phyloP scores from a whole-genome alignment of 2,888 invertebrate species.

The Chalcosyrphus nemorum region DNA sequence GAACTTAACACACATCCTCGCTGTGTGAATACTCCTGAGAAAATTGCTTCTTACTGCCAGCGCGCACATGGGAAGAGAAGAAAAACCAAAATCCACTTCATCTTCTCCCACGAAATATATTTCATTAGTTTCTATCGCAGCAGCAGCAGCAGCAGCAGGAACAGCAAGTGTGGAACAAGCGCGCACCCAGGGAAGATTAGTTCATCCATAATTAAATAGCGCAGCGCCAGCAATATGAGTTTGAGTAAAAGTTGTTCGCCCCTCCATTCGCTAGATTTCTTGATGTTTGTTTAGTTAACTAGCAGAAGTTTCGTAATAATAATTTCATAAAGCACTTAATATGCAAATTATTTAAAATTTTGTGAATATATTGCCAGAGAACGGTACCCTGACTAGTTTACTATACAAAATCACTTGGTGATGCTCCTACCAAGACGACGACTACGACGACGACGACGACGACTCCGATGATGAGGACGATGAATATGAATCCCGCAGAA shows the following conservation, averaged over 20 bases:
- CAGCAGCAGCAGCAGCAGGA: no score
- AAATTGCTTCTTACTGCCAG: neutral
- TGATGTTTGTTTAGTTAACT: constrained; percentile 62
- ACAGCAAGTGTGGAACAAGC: constrained; percentile 1
- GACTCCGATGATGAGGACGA: neutral
- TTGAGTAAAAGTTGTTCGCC: neutral
- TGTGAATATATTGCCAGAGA: constrained; percentile 19
- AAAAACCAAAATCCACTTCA: constrained; percentile 5
- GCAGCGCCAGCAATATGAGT: neutral
- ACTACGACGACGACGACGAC: neutral
- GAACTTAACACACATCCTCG: neutral
- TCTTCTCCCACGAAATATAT: constrained; percentile 1
- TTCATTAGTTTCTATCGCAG: constrained; percentile 6
- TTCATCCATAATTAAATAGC: constrained; percentile 57
- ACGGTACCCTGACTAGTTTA: neutral
- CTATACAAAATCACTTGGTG: constrained; percentile 51
- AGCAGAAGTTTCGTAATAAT: constrained; percentile 62
- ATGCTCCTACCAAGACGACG: constrained; percentile 10
- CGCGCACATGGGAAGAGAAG: neutral
- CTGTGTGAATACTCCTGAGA: neutral
- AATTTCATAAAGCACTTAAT: constrained; percentile 71
- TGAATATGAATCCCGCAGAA: constrained; percentile 22
- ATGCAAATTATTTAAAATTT: constrained; percentile 68
- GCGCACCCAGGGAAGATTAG: constrained; percentile 38
- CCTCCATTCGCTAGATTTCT: neutral